A percentile compares a stretch with the other conserved stretches of the same genome.
Conservation (phyloP, 2,113 vertebrate species). For the Coturnix japonica region DNA sequence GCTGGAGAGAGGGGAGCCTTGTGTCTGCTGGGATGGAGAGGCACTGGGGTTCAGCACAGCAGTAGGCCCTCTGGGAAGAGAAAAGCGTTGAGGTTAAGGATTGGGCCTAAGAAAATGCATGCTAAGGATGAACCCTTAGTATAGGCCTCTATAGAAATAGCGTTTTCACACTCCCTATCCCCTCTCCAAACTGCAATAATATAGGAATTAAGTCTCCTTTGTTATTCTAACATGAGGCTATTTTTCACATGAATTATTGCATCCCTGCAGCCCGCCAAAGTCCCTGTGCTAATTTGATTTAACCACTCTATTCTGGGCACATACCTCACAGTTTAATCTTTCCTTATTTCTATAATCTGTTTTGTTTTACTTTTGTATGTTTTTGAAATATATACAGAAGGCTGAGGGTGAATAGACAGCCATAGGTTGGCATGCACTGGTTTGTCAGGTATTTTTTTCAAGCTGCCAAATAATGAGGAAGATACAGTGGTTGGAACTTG, state of each 20-base stretch:
- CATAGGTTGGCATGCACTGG: background rate
- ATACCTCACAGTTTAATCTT: slow-evolving; percentile 26
- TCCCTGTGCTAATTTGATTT: slow-evolving; percentile 57
- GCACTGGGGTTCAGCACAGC: fast-evolving
- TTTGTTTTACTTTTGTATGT: background rate
- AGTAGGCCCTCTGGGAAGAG: background rate
- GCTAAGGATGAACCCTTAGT: background rate
- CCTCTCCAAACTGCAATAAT: slow-evolving; percentile 18
- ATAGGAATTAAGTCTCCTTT: slow-evolving; percentile 28
- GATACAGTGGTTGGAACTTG: background rate
- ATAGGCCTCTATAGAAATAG: background rate
- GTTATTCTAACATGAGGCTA: slow-evolving; percentile 56
- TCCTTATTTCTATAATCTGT: slow-evolving; percentile 18
- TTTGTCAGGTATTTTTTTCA: background rate
- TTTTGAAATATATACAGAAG: background rate
- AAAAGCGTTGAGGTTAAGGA: background rate
- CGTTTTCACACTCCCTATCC: fast-evolving
- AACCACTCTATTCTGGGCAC: slow-evolving; percentile 27
- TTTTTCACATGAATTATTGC: slow-evolving; percentile 42
- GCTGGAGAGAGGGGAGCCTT: background rate
- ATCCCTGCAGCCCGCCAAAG: background rate
- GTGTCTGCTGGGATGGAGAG: background rate
- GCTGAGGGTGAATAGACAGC: background rate
- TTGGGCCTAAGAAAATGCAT: background rate
- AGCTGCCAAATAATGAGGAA: background rate